A percentile compares a stretch with the other conserved stretches of the same genome.
Conservation (phyloP, 2,888 invertebrate species). For the Cremastinae sp. region DNA sequence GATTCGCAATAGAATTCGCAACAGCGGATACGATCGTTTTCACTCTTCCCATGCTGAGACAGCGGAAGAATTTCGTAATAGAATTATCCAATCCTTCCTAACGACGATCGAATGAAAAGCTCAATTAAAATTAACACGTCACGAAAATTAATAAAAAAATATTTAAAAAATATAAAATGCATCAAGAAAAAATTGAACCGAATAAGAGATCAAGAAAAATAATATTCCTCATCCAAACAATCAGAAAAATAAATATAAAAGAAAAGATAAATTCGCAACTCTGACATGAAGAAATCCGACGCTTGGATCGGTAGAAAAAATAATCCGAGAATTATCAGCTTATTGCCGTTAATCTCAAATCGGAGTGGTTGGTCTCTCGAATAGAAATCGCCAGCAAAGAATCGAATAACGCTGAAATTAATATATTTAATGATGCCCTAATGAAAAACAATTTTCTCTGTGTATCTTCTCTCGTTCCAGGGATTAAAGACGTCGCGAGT, state of each 20-base stretch:
- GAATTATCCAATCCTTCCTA: constrained; percentile 28
- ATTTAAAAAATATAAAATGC: neutral
- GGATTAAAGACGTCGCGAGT: constrained; percentile 21
- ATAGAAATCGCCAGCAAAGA: constrained; percentile 3
- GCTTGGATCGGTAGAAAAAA: too few relatives aligned
- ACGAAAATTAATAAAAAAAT: neutral
- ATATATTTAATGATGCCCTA: constrained; percentile 24
- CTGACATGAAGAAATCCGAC: too few relatives aligned
- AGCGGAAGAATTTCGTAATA: constrained; percentile 28
- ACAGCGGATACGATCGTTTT: constrained; percentile 57
- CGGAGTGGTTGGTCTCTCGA: too few relatives aligned
- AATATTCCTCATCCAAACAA: too few relatives aligned
- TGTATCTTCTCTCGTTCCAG: constrained; percentile 19
- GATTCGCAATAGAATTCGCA: constrained; percentile 49
- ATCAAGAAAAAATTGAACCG: too few relatives aligned
- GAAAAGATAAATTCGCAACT: neutral
- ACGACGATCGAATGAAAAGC: neutral
- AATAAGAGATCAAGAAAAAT: too few relatives aligned
- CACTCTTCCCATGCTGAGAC: constrained; percentile 46
- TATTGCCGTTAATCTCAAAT: too few relatives aligned
- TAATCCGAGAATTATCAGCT: too few relatives aligned
- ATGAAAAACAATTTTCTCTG: constrained; percentile 37
- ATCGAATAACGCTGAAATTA: constrained; percentile 36
- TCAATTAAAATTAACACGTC: neutral
- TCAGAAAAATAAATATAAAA: too few relatives aligned